Conservation (phyloP, 2,113 vertebrate species). For the Arvicanthis niloticus region DNA sequence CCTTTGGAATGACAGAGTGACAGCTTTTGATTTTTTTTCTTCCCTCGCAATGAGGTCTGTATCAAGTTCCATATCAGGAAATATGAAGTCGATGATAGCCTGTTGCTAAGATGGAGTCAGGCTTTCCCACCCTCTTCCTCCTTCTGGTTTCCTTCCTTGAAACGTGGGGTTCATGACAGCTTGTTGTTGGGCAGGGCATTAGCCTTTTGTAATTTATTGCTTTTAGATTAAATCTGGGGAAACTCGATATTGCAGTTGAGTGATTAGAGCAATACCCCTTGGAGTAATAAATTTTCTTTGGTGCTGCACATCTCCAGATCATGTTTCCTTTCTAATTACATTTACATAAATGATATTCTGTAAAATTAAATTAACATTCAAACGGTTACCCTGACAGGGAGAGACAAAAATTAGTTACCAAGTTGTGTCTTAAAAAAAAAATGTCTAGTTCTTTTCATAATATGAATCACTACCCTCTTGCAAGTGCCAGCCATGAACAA, state of each 20-base stretch:
- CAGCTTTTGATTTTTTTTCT: slow-evolving; percentile 83
- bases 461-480: slow-evolving; percentile 82
- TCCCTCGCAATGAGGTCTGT: slow-evolving; percentile 73
- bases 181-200: slow-evolving; percentile 90
- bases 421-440: slow-evolving; percentile 86
- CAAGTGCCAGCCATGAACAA: slow-evolving; percentile 80
- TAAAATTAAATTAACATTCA: slow-evolving; percentile 96
- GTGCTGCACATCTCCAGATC: slow-evolving; percentile 93
- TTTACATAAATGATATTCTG: slow-evolving; percentile 99
- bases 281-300: slow-evolving; percentile 97
- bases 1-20: slow-evolving; percentile 16
- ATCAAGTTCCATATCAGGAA: slow-evolving; percentile 83
- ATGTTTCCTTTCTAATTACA: slow-evolving; percentile 98
- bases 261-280: slow-evolving; percentile 97
- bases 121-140: slow-evolving; percentile 66
- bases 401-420: slow-evolving; percentile 91
- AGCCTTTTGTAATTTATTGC: slow-evolving; percentile 97
- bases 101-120: slow-evolving; percentile 89
- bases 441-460: slow-evolving; percentile 82
- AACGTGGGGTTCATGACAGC: slow-evolving; percentile 90
- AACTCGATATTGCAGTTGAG: slow-evolving; percentile 99
- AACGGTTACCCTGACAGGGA: slow-evolving; percentile 90
- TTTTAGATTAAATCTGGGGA: slow-evolving; percentile 98
- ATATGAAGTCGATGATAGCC: slow-evolving; percentile 85
- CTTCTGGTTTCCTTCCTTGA: slow-evolving; percentile 82